A percentile compares a stretch with the other conserved stretches of the same genome.
Evolutionary conservation across 2,888 invertebrate species (phyloP).

Genomic region (Pandemis corylana): DNA sequence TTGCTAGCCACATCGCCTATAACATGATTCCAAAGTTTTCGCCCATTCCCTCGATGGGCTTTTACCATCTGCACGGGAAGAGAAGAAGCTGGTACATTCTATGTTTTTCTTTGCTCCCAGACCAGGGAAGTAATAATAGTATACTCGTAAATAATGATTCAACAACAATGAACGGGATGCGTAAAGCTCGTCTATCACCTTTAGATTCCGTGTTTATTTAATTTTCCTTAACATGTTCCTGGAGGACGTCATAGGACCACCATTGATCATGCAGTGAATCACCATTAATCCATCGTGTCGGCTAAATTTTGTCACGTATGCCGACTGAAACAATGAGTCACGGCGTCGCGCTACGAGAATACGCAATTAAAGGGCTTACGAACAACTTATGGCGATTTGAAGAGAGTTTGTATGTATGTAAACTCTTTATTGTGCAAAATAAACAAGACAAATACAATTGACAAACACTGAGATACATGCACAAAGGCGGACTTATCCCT

Average conservation of each 20-base stretch:
- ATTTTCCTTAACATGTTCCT: conserved; percentile 15
- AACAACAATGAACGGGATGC: conserved; percentile 20
- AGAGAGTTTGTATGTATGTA: background rate
- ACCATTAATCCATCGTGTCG: conserved; percentile 27
- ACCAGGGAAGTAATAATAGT: too few relatives aligned
- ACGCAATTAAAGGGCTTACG: conserved; percentile 6
- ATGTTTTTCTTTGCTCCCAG: too few relatives aligned
- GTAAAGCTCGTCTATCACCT: conserved; percentile 10
- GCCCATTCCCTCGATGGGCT: too few relatives aligned
- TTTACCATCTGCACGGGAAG: too few relatives aligned
- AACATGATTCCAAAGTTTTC: too few relatives aligned
- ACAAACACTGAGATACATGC: too few relatives aligned
- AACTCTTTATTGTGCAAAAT: too few relatives aligned
- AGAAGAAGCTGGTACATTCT: too few relatives aligned
- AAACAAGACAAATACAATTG: too few relatives aligned
- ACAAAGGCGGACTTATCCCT: too few relatives aligned
- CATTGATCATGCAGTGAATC: conserved; percentile 31
- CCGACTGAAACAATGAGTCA: conserved; percentile 42
- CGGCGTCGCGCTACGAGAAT: conserved; percentile 13
- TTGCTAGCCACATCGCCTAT: too few relatives aligned
- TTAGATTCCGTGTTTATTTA: conserved; percentile 28
- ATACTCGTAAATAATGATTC: conserved; percentile 16
- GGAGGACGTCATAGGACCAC: conserved; percentile 20
- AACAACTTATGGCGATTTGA: conserved; percentile 1
- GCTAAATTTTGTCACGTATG: conserved; percentile 46